phyloP scores from a whole-genome alignment of 2,113 vertebrate species.

The Alces alces region DNA sequence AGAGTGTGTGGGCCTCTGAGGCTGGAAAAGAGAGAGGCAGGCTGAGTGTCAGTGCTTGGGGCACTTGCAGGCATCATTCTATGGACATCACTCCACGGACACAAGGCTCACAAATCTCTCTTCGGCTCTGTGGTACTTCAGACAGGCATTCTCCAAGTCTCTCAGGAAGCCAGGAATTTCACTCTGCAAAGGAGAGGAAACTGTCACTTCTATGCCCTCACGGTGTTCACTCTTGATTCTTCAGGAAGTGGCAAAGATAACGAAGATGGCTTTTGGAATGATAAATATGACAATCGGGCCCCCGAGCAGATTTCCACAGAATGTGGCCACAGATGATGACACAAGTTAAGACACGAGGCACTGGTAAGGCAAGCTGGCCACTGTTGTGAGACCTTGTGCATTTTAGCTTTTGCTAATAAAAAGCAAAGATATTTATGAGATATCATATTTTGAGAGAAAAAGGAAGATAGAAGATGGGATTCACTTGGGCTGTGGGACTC shows the following conservation, averaged over 20 bases:
- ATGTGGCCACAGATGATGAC: neutral
- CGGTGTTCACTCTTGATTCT: neutral
- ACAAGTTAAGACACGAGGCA: neutral
- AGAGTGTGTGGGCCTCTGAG: neutral
- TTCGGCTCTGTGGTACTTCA: conserved; percentile 77
- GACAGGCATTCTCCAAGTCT: conserved; percentile 88
- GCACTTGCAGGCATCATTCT: neutral
- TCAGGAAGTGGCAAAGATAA: too few species aligned
- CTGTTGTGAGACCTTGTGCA: neutral
- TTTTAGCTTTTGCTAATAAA: neutral
- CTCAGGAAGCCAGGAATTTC: conserved; percentile 89
- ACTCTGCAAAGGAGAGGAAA: conserved; percentile 80
- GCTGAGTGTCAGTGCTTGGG: neutral
- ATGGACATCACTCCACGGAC: neutral
- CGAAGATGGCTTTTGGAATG: neutral
- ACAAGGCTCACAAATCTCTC: neutral
- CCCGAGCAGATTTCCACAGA: neutral
- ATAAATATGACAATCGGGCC: neutral
- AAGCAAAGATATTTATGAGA: neutral
- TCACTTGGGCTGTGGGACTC: neutral
- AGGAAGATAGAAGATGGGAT: neutral
- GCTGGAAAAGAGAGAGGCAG: neutral
- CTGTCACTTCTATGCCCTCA: neutral
- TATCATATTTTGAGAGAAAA: neutral
- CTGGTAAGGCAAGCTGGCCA: neutral